Base-by-base conservation (phyloP, 2,113 vertebrate genomes). In the Notarius lentiginosus region DNA sequence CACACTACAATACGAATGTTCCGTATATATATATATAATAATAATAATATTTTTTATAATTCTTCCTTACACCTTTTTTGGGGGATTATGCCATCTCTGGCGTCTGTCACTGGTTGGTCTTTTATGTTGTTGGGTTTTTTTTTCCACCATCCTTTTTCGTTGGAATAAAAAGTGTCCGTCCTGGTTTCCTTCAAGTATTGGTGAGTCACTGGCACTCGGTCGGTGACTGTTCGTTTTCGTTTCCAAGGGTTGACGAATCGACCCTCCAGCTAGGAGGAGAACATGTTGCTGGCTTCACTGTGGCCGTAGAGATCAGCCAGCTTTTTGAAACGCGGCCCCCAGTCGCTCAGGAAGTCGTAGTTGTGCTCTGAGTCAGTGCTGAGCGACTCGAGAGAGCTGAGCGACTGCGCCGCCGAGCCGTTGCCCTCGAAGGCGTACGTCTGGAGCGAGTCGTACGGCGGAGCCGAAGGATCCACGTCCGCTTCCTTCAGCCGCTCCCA, bases 271-370 rank as follows among this genome's bases (percentile, higher is more conserved):
- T 97, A 97, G 90, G 96, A 97, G 89, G 96, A 97, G 90, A 95
- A 95, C 58, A 95, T 79, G 85, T 92, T 94, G 30, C 96, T 94
- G 86, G 60, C 87, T 82, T 95, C 95, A 0, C 92, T 55, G 10
- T 90, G 95, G 14, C 96, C 96, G 15, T 98, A 99, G 93, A 99
- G 96, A 84, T 98, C 97, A 0, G 97, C 96, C 0, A 98, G 96
- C 84, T 96, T 96, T 93, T 96, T 96, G 86, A 99, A 98, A 0
- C 96, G 95, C 4, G 96, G 96, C 3, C 97, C 97, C 97, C 97
- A 98, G 92, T 96, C 97, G 87, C 94, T 97, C 65, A 98, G 94
- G 90, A 97, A 97, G 93, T 97, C 95, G 0, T 97, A 97, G 92
- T 96, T 97, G 93, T 98, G 97, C 86, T 97, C 96, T 24, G 96